phyloP scores from a whole-genome alignment of 1,140 invertebrate genomes.

The Coptotermes formosanus region DNA sequence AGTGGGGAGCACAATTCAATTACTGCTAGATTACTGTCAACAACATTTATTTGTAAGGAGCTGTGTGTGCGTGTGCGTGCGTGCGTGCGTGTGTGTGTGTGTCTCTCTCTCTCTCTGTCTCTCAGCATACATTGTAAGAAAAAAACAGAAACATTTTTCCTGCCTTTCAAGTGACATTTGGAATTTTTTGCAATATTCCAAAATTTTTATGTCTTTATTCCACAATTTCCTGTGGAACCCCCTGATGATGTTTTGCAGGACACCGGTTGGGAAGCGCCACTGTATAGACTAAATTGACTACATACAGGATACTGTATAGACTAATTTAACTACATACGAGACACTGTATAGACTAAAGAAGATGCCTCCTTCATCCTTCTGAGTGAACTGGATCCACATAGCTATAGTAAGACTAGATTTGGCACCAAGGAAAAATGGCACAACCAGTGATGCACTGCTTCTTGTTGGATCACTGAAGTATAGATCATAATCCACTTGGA shows the following conservation, averaged over 20 bases:
- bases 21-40: too few species aligned
- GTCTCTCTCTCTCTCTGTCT: too few species aligned
- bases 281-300: slow-evolving; percentile 78
- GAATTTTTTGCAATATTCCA: background rate
- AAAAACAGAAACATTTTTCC: background rate
- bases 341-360: slow-evolving; percentile 93
- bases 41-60: too few species aligned
- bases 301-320: slow-evolving; percentile 79
- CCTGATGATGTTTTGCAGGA: background rate
- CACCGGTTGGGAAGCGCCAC: slow-evolving; percentile 45
- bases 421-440: slow-evolving; percentile 80
- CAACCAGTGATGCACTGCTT: slow-evolving; percentile 83
- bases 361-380: slow-evolving; percentile 83
- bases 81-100: too few species aligned
- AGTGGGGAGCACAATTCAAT: too few species aligned
- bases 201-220: slow-evolving; percentile 14
- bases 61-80: too few species aligned
- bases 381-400: slow-evolving; percentile 95
- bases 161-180: background rate
- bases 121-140: background rate
- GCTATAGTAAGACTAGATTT: slow-evolving; percentile 82
- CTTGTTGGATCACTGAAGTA: slow-evolving; percentile 88
- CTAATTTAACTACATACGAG: slow-evolving; percentile 70
- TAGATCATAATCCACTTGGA: slow-evolving; percentile 93
- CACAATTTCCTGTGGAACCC: background rate